Conservation (phyloP, 2,888 invertebrate genomes). For the Drosophila trichaetosa region DNA sequence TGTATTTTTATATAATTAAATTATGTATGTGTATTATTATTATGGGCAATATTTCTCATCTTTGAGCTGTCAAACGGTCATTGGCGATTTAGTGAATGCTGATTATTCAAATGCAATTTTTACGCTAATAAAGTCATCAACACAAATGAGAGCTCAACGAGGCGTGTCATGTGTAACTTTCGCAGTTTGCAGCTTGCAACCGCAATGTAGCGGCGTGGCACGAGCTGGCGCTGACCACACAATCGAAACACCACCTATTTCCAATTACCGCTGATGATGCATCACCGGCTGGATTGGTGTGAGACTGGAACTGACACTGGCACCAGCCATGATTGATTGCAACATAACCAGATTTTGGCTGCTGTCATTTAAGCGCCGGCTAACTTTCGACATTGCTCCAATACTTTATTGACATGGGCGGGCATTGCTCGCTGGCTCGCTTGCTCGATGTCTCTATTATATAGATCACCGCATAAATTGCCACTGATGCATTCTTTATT, state of each 20-base stretch:
- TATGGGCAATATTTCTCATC: conserved; percentile 3
- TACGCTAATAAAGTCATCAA: conserved; percentile 70
- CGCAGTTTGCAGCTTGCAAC: conserved; percentile 48
- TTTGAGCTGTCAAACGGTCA: neutral
- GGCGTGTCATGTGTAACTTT: conserved; percentile 50
- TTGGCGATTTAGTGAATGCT: conserved; percentile 33
- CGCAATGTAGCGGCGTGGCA: conserved; percentile 44
- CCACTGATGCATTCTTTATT: conserved; percentile 71
- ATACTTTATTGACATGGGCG: conserved; percentile 45
- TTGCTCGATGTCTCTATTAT: conserved; percentile 32
- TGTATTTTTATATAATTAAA: neutral
- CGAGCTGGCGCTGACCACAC: conserved; percentile 50
- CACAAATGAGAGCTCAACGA: conserved; percentile 32
- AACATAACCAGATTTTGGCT: conserved; percentile 79
- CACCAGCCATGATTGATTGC: conserved; percentile 72
- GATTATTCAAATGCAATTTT: conserved; percentile 61
- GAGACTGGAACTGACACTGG: conserved; percentile 20
- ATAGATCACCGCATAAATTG: conserved; percentile 65
- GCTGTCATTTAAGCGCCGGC: conserved; percentile 73
- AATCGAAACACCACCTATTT: conserved; percentile 77
- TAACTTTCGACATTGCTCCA: conserved; percentile 59
- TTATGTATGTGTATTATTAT: neutral
- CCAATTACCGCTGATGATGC: conserved; percentile 74
- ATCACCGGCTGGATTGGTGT: conserved; percentile 10
- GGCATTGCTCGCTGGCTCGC: neutral